Evolutionary conservation across 2,888 invertebrate genomes (phyloP).

Genomic region (Gastrophysa polygoni): DNA sequence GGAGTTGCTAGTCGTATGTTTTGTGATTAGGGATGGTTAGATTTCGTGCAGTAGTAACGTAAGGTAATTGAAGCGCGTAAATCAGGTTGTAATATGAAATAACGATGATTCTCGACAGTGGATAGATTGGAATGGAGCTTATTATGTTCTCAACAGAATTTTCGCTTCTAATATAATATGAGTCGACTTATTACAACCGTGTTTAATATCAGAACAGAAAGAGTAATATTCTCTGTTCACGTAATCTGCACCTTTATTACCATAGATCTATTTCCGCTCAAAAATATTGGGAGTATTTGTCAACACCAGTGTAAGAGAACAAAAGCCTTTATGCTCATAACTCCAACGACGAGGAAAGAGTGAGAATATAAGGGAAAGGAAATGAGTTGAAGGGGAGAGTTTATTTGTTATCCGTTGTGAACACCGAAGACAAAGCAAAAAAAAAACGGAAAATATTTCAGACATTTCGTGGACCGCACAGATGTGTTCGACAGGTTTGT

Average conservation of each 20-base stretch:
- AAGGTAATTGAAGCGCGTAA: too few relatives aligned
- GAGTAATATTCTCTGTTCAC: too few relatives aligned
- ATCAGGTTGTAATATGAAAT: too few relatives aligned
- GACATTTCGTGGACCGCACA: neutral
- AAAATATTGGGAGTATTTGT: neutral
- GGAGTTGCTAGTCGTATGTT: too few relatives aligned
- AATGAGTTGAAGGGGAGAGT: slow-evolving; percentile 15
- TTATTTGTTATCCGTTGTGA: slow-evolving; percentile 18
- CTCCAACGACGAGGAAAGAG: neutral
- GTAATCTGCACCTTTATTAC: neutral
- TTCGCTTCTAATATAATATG: too few relatives aligned
- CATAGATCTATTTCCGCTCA: neutral
- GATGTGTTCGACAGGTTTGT: slow-evolving; percentile 1
- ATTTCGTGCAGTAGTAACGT: too few relatives aligned
- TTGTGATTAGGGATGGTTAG: too few relatives aligned
- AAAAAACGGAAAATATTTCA: neutral
- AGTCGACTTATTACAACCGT: too few relatives aligned
- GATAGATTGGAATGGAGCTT: too few relatives aligned
- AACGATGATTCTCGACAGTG: too few relatives aligned
- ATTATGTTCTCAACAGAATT: too few relatives aligned
- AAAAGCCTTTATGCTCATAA: neutral
- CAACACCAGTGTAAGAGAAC: neutral
- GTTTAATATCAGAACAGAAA: too few relatives aligned
- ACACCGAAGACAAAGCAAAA: slow-evolving; percentile 16
- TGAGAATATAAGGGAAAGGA: slow-evolving; percentile 1